These are phyloP conservation scores for Meriones unguiculatus DNA, from an alignment of 2,113 vertebrate species.

Conservation along the genomic window DNA sequence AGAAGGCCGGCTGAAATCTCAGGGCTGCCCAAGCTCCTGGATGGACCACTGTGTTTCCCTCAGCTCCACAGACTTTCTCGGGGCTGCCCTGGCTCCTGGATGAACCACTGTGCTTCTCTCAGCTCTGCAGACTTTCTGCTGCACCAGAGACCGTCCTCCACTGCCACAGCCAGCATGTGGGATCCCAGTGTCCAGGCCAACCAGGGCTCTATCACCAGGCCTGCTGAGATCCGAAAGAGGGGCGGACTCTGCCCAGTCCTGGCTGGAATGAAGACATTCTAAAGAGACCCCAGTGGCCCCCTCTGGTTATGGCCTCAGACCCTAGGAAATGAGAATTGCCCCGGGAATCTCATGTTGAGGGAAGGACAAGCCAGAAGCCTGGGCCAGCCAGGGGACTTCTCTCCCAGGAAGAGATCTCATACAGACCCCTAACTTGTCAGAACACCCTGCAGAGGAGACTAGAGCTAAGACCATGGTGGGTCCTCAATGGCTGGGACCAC, in stretches of 20 bases:
- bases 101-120: fast-evolving
- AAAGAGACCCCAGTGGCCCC: background rate
- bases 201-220: background rate
- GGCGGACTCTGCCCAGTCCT: background rate
- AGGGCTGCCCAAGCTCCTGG: background rate
- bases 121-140: too few relatives aligned
- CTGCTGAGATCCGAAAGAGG: background rate
- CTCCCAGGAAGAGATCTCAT: background rate
- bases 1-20: background rate
- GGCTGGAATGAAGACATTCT: background rate
- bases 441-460: background rate
- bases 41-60: fast-evolving
- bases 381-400: background rate
- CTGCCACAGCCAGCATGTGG: too few relatives aligned
- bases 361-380: background rate
- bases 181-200: background rate
- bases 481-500: background rate
- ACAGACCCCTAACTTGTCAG: background rate
- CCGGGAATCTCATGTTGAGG: too few relatives aligned
- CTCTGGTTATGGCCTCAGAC: background rate
- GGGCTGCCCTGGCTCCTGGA: background rate
- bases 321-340: background rate
- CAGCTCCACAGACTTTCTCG: too few relatives aligned
- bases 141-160: background rate
- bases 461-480: background rate